Evolutionary conservation across 2,113 vertebrate genomes (phyloP).

Genomic region (Carassius auratus): DNA sequence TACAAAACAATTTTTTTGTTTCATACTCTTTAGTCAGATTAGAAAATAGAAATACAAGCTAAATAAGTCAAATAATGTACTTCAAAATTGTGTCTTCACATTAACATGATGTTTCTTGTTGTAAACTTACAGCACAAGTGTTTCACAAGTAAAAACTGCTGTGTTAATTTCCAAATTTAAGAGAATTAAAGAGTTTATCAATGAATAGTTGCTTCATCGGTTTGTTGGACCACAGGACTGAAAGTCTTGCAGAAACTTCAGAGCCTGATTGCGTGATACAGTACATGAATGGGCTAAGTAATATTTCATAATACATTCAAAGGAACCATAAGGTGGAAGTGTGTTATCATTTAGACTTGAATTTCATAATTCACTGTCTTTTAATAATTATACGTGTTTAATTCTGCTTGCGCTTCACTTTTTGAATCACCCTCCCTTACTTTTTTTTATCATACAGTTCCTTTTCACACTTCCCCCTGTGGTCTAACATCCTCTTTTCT

Average conservation of each 20-base stretch:
- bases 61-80: not conserved
- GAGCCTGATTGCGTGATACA: not conserved
- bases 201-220: constrained; percentile 20
- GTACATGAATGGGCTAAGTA: constrained; percentile 6
- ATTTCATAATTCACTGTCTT: constrained; percentile 38
- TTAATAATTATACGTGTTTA: constrained; percentile 35
- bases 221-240: constrained; percentile 15
- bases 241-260: constrained; percentile 12
- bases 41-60: not conserved
- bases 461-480: constrained; percentile 65
- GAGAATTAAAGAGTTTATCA: not conserved
- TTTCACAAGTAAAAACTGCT: not conserved
- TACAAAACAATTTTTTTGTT: too few relatives aligned
- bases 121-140: not conserved
- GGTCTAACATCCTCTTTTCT: constrained; percentile 60
- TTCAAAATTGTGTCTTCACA: not conserved
- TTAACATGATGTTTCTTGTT: not conserved
- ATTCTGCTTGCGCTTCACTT: constrained; percentile 39
- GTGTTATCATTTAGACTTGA: constrained; percentile 25
- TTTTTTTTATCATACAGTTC: constrained; percentile 60
- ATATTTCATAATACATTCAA: constrained; percentile 32
- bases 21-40: not conserved
- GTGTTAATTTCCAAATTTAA: not conserved
- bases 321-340: constrained; percentile 35
- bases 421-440: constrained; percentile 23